These are phyloP conservation scores for Diadema setosum DNA, from an alignment of 35 echinoderm and acorn worm genomes.

Conservation along the genomic window DNA sequence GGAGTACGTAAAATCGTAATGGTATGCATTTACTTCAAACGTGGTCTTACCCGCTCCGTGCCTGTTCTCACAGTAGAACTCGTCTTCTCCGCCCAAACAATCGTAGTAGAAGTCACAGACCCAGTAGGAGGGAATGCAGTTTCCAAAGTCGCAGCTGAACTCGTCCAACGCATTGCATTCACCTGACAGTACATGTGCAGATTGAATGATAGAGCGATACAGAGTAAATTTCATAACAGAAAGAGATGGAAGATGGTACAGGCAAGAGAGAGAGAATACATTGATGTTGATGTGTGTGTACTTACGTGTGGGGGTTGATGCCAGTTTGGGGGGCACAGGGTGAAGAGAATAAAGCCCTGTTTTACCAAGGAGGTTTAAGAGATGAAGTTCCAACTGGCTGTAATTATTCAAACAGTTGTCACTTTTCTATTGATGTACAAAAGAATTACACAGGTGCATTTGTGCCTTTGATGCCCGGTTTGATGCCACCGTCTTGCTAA, in stretches of 20 bases:
- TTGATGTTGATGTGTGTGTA: neutral
- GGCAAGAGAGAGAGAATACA: neutral
- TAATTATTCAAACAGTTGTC: no score
- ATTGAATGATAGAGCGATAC: no score
- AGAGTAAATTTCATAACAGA: neutral
- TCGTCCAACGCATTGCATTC: neutral
- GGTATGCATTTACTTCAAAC: no score
- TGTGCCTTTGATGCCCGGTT: neutral
- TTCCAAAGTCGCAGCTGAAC: neutral
- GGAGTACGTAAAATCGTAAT: no score
- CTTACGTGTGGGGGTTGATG: no score
- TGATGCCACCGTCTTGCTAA: neutral
- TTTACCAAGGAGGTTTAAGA: no score
- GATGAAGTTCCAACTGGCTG: no score
- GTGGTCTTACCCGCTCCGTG: neutral
- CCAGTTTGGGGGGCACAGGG: no score
- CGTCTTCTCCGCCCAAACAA: neutral
- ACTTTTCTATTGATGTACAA: no score
- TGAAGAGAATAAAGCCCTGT: neutral
- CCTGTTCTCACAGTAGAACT: neutral
- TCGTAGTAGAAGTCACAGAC: neutral
- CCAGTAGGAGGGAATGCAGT: neutral
- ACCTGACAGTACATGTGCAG: no score
- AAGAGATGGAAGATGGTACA: neutral
- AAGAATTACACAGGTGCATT: no score